Base-by-base conservation (phyloP, 1,140 invertebrate species). In the Aporrectodea caliginosa region DNA sequence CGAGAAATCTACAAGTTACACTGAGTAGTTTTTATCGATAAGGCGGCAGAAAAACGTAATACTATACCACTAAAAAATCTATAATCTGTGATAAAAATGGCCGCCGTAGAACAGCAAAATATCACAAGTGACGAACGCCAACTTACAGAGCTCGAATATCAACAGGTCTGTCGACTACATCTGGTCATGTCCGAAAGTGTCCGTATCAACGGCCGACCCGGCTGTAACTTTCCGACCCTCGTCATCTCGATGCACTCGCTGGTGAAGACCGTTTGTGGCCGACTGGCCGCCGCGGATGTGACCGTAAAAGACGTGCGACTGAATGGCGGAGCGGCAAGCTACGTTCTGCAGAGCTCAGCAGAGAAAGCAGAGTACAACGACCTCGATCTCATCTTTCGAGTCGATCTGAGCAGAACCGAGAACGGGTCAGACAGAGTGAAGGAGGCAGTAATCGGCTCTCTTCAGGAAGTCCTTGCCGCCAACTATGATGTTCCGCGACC, bases 341-440 rank as follows among this genome's bases (percentile, higher is more conserved):
- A 98, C 90, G 95, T 98, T 76, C 91, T 99, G 35, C 81, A 93
- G 22, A 85, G 83, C 30, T 89, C 89, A 12, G 43, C 43, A 69
- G 93, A 93, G 84, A 91, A 93, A 75, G 93, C 94, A 85, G 79
- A 87, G 84, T 99, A 98, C 91, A 98, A 98, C 88, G 97, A 99
- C 89, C 91, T 99, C 83, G 98, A 99, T 90, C 92, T 99, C 85
- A 99, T 99, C 87, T 99, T 99, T 90, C 95, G 93, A 73, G 95
- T 98, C 58, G 95, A 98, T 84, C 89, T 99, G 81, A 92, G 92
- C 80, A 90, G 88, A 70, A 94, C 22, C 6, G 43, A 89, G 92
- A 95, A 91, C 73, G 89, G 90, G 78, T 90, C 91, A 84, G 91
- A 92, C 82, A 93, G 94, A 82, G 71, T 75, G 30, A 98, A 98